phyloP scores from a whole-genome alignment of 1,140 invertebrate species.

The Schlechtendalia chinensis region DNA sequence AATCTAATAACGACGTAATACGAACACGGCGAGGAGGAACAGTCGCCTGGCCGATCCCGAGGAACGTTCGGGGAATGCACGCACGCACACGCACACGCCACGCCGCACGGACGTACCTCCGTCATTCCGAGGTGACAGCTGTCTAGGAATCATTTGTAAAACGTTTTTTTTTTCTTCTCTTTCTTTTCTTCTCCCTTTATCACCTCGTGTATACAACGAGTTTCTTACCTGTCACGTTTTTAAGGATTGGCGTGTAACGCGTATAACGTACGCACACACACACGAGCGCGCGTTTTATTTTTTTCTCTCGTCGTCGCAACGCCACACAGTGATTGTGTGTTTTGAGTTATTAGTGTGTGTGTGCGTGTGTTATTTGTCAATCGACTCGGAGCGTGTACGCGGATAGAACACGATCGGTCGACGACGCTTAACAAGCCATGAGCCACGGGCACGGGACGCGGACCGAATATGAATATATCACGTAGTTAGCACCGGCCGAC shows the following conservation, averaged over 20 bases:
- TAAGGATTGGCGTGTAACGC: conserved; percentile 42
- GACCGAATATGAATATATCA: conserved; percentile 23
- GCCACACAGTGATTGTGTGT: conserved; percentile 43
- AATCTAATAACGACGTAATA: conserved; percentile 37
- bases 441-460: too few relatives aligned
- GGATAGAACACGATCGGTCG: conserved; percentile 30
- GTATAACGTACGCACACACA: too few relatives aligned
- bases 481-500: too few relatives aligned
- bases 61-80: conserved; percentile 15
- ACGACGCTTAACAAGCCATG: conserved; percentile 44
- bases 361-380: too few relatives aligned
- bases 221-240: conserved; percentile 48
- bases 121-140: conserved; percentile 49
- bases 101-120: conserved; percentile 33
- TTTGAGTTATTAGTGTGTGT: conserved; percentile 48
- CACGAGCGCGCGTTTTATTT: neutral
- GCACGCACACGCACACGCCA: too few relatives aligned
- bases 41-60: too few relatives aligned
- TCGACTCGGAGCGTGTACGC: conserved; percentile 15
- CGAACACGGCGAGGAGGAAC: too few relatives aligned
- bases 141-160: conserved; percentile 50
- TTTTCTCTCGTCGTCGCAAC: neutral
- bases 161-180: neutral
- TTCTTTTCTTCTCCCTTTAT: neutral
- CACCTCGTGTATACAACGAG: conserved; percentile 25